Evolutionary conservation across 2,888 invertebrate species (phyloP).

Genomic region (Drosophila limbata): DNA sequence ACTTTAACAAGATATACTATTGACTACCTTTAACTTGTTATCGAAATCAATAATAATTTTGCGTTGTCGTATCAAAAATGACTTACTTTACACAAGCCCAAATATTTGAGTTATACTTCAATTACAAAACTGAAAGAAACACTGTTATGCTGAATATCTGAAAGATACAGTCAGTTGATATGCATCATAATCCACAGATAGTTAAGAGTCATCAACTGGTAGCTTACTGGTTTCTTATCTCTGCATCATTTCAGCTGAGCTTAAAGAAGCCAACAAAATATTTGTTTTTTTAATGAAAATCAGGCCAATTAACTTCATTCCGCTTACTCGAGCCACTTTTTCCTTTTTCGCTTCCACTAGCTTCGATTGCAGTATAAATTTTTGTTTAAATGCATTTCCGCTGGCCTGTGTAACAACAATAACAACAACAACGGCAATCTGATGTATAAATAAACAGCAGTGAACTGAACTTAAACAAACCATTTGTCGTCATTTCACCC

Average conservation of each 20-base stretch:
- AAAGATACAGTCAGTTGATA: not conserved
- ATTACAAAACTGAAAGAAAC: not conserved
- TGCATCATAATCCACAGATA: not conserved
- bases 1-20: not conserved
- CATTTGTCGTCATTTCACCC: constrained; percentile 63
- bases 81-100: too few species aligned
- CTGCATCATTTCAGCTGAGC: constrained; percentile 3
- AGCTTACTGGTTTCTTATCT: constrained; percentile 2
- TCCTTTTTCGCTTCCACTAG: constrained; percentile 6
- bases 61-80: too few species aligned
- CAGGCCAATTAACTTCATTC: constrained; percentile 45
- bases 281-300: constrained; percentile 29
- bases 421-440: constrained; percentile 51
- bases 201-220: not conserved
- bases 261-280: constrained; percentile 22
- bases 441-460: constrained; percentile 73
- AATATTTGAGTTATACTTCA: not conserved
- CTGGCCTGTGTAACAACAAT: constrained; percentile 27
- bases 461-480: constrained; percentile 76
- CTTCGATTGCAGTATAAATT: constrained; percentile 33
- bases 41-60: too few species aligned
- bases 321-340: constrained; percentile 20
- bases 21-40: not conserved
- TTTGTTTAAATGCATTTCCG: constrained; percentile 68
- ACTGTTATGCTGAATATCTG: not conserved